Conservation (phyloP, 2,113 vertebrate genomes). For the Tetrax tetrax region DNA sequence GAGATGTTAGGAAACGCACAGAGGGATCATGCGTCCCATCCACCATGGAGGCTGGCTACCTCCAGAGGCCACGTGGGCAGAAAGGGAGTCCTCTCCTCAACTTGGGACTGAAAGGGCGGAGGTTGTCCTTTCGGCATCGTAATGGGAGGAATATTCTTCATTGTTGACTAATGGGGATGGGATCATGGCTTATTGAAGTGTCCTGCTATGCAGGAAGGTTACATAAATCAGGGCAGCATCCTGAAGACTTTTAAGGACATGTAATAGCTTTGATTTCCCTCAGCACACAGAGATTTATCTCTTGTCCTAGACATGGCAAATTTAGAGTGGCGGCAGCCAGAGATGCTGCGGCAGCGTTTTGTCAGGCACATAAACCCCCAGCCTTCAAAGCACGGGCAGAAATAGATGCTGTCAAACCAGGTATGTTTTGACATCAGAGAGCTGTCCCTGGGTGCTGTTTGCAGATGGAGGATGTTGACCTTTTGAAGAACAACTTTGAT, state of each 20-base stretch:
- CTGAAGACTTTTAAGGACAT: background rate
- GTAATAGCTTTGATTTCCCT: background rate
- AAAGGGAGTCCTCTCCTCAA: background rate
- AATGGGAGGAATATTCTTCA: background rate
- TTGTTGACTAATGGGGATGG: background rate
- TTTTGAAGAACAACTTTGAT: background rate
- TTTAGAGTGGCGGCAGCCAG: background rate
- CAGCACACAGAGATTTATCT: background rate
- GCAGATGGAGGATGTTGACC: slow-evolving; percentile 12
- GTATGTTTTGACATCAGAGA: slow-evolving; percentile 6
- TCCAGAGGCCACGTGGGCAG: fast-evolving
- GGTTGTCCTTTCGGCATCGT: background rate
- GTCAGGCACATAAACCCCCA: background rate
- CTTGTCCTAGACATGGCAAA: background rate
- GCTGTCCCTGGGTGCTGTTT: slow-evolving; percentile 13
- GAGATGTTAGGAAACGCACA: background rate
- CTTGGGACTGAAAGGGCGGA: background rate
- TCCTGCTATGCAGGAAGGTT: background rate
- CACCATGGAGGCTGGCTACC: background rate
- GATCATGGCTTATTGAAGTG: background rate
- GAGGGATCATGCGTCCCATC: fast-evolving
- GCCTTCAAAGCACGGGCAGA: background rate
- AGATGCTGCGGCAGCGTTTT: background rate
- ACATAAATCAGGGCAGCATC: background rate
- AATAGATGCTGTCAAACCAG: background rate